phyloP scores from a whole-genome alignment of 2,888 invertebrate species.

The Hemistola chrysoprasaria region DNA sequence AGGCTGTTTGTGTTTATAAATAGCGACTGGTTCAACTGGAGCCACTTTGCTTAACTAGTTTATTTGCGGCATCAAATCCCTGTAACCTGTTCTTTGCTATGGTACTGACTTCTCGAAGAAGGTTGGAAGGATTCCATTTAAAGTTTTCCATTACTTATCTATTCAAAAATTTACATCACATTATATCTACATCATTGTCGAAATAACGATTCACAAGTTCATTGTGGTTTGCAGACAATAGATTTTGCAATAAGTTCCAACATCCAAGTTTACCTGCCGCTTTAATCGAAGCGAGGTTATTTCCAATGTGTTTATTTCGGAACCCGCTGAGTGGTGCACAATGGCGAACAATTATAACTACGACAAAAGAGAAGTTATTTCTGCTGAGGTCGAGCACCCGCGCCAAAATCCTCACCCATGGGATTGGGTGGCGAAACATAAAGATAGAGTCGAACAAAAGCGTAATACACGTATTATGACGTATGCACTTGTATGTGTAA shows the following conservation, averaged over 20 bases:
- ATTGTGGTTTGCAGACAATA: conserved; percentile 13
- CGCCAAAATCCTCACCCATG: conserved; percentile 51
- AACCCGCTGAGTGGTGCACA: conserved; percentile 37
- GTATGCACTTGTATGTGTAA: too few species aligned
- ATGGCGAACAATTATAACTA: conserved; percentile 44
- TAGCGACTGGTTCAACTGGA: conserved; percentile 12
- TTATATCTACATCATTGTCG: not conserved
- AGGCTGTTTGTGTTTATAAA: conserved; percentile 21
- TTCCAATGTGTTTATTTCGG: conserved; percentile 51
- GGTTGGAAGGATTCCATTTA: not conserved
- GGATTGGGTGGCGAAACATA: conserved; percentile 24
- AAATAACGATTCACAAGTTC: not conserved
- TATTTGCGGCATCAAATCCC: conserved; percentile 17
- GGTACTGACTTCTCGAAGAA: conserved; percentile 8
- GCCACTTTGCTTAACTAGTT: conserved; percentile 17
- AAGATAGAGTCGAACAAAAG: too few species aligned
- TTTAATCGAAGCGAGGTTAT: conserved; percentile 30
- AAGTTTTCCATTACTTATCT: too few species aligned
- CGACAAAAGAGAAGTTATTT: conserved; percentile 54
- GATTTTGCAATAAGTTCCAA: conserved; percentile 11
- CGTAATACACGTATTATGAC: too few species aligned
- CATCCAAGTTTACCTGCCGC: conserved; percentile 16
- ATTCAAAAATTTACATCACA: too few species aligned
- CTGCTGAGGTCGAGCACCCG: conserved; percentile 60
- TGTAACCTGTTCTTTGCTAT: conserved; percentile 11